These are phyloP conservation scores for Clusia tigrina DNA, from an alignment of 2,888 invertebrate genomes.

Conservation along the genomic window DNA sequence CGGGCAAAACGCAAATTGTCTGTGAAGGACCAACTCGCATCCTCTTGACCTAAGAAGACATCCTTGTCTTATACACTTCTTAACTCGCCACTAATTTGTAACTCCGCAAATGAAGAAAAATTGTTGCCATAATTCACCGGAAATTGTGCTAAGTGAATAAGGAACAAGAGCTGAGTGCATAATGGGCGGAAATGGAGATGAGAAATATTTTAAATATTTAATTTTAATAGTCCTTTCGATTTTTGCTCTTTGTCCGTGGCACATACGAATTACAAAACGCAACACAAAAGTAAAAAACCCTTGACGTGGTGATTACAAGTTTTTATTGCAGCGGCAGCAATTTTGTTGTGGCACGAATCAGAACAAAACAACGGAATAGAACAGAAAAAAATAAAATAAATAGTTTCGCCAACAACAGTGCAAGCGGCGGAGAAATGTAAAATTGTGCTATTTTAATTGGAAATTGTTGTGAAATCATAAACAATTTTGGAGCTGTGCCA, in stretches of 20 bases:
- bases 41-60: too few species aligned
- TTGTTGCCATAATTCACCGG: neutral
- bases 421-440: neutral
- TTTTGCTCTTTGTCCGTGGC: neutral
- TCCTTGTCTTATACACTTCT: too few species aligned
- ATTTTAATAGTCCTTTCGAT: neutral
- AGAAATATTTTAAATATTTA: too few species aligned
- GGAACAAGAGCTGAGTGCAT: neutral
- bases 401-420: neutral
- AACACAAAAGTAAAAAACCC: too few species aligned
- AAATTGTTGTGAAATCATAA: too few species aligned
- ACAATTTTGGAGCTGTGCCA: neutral
- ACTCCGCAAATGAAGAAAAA: neutral
- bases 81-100: too few species aligned
- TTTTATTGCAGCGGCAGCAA: neutral
- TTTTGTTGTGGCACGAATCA: neutral
- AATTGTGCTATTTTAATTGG: neutral
- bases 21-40: too few species aligned
- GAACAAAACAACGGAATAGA: neutral
- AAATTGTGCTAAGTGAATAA: neutral
- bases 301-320: neutral
- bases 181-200: neutral
- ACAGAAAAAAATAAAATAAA: neutral
- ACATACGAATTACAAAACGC: neutral
- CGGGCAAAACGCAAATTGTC: too few species aligned